Evolutionary conservation across 2,797 vertebrate genomes (phyloP).

Genomic region (Coreius guichenoti): DNA sequence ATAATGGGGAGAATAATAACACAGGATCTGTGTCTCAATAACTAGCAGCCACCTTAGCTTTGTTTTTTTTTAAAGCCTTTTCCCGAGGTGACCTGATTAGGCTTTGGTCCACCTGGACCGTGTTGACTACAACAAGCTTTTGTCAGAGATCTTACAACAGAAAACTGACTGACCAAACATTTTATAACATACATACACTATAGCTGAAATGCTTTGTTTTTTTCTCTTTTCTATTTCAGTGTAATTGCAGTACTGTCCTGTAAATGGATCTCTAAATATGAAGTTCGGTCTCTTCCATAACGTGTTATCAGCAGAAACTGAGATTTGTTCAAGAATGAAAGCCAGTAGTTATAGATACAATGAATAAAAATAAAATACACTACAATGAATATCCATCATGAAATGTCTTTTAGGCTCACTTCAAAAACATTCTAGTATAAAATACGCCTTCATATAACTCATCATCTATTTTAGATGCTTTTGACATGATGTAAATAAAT

Average conservation of each 20-base stretch:
- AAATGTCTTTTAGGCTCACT: neutral
- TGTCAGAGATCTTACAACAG: neutral
- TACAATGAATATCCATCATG: neutral
- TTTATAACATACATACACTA: neutral
- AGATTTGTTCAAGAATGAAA: neutral
- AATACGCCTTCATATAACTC: neutral
- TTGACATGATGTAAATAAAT: neutral
- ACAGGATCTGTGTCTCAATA: neutral
- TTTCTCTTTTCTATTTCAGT: neutral
- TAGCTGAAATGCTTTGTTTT: neutral
- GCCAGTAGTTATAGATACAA: neutral
- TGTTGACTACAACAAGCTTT: neutral
- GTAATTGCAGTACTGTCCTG: neutral
- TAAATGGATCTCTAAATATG: neutral
- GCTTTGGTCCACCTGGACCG: neutral
- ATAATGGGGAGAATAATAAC: neutral
- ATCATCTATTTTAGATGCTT: neutral
- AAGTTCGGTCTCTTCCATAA: neutral
- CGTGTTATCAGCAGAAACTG: neutral
- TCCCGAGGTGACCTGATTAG: constrained; percentile 1
- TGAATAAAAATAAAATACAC: neutral
- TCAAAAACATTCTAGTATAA: neutral
- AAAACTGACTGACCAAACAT: neutral
- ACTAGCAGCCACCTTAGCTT: neutral
- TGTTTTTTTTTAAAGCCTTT: neutral